Evolutionary conservation across 2,888 invertebrate genomes (phyloP), one percentile per base, ranked within the genome.

Genomic region (Caenorhabditis japonica): DNA sequence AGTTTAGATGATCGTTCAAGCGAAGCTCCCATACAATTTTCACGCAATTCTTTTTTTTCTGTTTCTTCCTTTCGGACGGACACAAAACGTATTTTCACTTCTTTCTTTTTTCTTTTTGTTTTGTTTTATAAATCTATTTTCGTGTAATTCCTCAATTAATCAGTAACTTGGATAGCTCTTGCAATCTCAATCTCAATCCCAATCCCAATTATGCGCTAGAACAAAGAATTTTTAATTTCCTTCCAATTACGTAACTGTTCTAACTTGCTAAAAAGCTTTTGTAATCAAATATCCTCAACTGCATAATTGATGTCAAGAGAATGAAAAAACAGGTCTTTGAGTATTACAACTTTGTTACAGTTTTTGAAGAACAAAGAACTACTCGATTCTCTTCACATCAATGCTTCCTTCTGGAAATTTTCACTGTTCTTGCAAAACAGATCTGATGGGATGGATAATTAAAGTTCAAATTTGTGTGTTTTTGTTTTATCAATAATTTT

Each of bases 331-430:
- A 51, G 56, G 66, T 66, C 56, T 46, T 41, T 8, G 23, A 56
- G 51, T 58, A 66, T 66, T 66, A 66, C 66, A 66, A 66, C 46
- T 56, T 53, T 56, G 56, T 58, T 66, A 66, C 66, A 56, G 66
- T 41, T 56, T 38, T 51, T 19, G 30, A 4, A 23, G 49, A 64
- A 56, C 56, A 56, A 66, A 66, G 49, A 43, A 39, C 27, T 56
- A 38, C 41, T 51, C 34, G 53, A 55, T 39, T 55, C 21, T 41
- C 51, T 41, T 38, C 12, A 17, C 27, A 27, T 41, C 19, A 7
- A 4, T 21, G 25, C 39, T 25, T 41, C 15, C 41, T 33, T 27
- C 13, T 23, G 27, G 21, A 13, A 25, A 5, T 30, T 33, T 5
- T 41, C 27, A 15, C 15, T n/a, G 2, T 59, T 23, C 27, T 38